Percentiles rank a stretch among this genome's conserved stretches.
These are phyloP conservation scores for Abscondita cerata DNA, from an alignment of 2,888 invertebrate genomes.

Conservation along the genomic window DNA sequence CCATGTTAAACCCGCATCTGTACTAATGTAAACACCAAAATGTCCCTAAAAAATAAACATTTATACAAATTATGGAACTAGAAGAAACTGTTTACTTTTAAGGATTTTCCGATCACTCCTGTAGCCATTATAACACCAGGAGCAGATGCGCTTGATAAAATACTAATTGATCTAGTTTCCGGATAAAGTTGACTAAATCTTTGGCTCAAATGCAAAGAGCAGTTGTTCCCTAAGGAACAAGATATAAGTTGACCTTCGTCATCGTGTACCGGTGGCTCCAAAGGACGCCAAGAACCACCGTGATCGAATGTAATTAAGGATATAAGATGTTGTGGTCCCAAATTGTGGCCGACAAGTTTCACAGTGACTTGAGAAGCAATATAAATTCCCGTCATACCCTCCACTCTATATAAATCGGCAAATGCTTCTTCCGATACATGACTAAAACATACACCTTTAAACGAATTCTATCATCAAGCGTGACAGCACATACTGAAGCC, in stretches of 20 bases:
- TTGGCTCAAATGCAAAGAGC: conserved; percentile 88
- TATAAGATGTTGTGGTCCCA: conserved; percentile 77
- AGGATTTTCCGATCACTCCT: conserved; percentile 77
- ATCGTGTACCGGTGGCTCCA: conserved; percentile 75
- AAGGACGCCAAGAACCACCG: conserved; percentile 81
- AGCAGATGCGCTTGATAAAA: conserved; percentile 86
- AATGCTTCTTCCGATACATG: conserved; percentile 82
- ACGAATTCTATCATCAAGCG: background rate
- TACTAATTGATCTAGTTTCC: conserved; percentile 77
- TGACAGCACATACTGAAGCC: conserved; percentile 81
- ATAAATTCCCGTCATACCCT: conserved; percentile 87
- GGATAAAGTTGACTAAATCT: conserved; percentile 85
- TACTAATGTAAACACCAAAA: conserved; percentile 79
- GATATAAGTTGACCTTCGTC: conserved; percentile 71
- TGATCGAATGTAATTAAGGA: conserved; percentile 87
- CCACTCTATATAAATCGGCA: conserved; percentile 87
- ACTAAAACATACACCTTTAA: conserved; percentile 60
- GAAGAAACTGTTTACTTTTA: conserved; percentile 60
- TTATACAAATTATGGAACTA: background rate
- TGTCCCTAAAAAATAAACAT: conserved; percentile 62
- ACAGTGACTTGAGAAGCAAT: conserved; percentile 80
- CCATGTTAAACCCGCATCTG: conserved; percentile 86
- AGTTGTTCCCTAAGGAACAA: conserved; percentile 71
- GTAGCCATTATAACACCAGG: conserved; percentile 89
- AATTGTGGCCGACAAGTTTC: conserved; percentile 62